phyloP scores from a whole-genome alignment of 37 sponge, comb jelly and placozoan genomes.

The Aphrocallistes beatrix region DNA sequence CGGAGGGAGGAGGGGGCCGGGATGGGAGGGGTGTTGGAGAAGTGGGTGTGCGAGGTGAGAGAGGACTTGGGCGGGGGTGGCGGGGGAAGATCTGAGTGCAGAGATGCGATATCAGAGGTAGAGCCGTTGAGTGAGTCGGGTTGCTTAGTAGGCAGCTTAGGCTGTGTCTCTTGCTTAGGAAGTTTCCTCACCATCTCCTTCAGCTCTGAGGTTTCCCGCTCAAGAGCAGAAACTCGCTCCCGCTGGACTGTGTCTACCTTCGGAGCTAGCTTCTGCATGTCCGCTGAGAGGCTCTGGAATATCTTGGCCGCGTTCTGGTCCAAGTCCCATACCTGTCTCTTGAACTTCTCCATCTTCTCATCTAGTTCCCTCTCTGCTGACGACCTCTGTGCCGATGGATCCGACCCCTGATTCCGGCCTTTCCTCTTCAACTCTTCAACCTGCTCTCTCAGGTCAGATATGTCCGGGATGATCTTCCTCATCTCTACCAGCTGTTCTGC shows the following conservation, averaged over 20 bases:
- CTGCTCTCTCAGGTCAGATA: background rate
- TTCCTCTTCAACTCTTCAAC: background rate
- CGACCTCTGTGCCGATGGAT: background rate
- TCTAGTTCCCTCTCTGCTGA: background rate
- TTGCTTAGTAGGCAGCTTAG: background rate
- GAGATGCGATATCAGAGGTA: background rate
- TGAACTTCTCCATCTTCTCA: background rate
- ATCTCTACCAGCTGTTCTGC: background rate
- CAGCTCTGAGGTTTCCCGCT: background rate
- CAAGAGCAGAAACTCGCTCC: background rate
- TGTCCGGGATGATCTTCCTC: background rate
- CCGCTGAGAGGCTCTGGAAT: constrained; percentile 9
- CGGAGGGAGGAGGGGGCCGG: background rate
- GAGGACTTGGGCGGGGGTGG: background rate
- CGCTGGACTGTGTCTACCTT: background rate
- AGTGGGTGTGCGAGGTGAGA: background rate
- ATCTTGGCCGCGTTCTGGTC: constrained; percentile 2
- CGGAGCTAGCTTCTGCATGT: background rate
- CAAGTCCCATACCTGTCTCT: background rate
- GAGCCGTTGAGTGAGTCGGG: background rate
- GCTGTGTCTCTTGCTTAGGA: background rate
- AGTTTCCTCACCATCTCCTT: background rate
- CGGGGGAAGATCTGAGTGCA: background rate
- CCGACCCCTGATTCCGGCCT: background rate
- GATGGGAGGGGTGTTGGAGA: background rate